Base-by-base conservation (phyloP, 2,797 vertebrate species). In the Pipistrellus kuhlii region DNA sequence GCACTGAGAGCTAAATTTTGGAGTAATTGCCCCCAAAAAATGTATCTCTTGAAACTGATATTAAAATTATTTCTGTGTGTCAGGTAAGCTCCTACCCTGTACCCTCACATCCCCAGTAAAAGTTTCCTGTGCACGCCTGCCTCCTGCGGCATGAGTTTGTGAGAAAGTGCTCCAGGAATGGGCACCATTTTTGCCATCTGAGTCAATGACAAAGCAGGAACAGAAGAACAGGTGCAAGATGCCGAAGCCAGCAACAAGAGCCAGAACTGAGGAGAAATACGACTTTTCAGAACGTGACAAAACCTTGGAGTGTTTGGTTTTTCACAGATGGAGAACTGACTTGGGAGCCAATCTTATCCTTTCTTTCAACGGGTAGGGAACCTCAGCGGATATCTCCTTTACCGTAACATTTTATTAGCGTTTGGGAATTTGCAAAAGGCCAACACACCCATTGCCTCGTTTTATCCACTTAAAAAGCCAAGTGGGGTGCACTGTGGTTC, bases 131-230 rank as follows among this genome's bases (percentile, higher is more conserved):
- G 32, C 7, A 3, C 30, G 2, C 25, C 9, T 23, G 20, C 51
- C 3, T 69, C 18, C 2, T 6, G n/a, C 0, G 8, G 86, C 11
- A 80, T 15, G 5, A 86, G 62, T 84, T 64, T 57, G 11, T 30
- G 35, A 30, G 0, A 46, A 77, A 84, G 8, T 55, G 5, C 27
- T 90, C 30, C 57, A 75, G 57, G 59, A 77, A n/a, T 66, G 51
- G 17, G 51, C 35, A 27, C 5, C 41, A 9, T 44, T 41, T 41
- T 93, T 23, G 46, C 12, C 48, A 87, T 51, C 59, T 64, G 35
- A 78, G 68, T 90, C 71, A 83, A 46, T 55, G 73, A 92, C 21
- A 87, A 94, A 88, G 69, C 25, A 93, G 64, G 82, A 95, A 78
- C 51, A 85, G 27, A 75, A 21, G 77, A 94, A 81, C 85, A 95